phyloP scores from a whole-genome alignment of 1,140 invertebrate genomes.

The Heliconius melpomene region DNA sequence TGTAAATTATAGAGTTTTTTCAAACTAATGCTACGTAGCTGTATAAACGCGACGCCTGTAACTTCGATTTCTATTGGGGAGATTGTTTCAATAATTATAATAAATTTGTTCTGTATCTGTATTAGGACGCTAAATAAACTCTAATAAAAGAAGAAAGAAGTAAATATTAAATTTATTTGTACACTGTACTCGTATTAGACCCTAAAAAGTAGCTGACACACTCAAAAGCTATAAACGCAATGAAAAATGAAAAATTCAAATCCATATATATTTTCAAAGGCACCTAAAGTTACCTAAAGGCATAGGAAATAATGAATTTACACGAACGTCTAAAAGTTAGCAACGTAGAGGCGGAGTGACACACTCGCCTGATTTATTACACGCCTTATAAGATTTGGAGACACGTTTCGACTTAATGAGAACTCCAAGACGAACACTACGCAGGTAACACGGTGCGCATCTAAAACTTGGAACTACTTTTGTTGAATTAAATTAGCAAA shows the following conservation, averaged over 20 bases:
- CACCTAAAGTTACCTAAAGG: not conserved
- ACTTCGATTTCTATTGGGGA: too few relatives aligned
- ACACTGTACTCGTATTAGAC: too few relatives aligned
- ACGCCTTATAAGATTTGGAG: slow-evolving; percentile 24
- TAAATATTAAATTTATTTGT: too few relatives aligned
- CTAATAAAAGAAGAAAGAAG: too few relatives aligned
- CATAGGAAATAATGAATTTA: slow-evolving; percentile 23
- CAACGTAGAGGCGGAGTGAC: not conserved
- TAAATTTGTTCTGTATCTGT: too few relatives aligned
- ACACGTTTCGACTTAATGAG: slow-evolving; percentile 22
- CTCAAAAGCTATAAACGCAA: too few relatives aligned
- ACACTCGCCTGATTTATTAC: slow-evolving; percentile 31
- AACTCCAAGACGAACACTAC: not conserved
- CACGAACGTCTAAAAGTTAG: slow-evolving; percentile 27
- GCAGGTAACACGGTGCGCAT: not conserved
- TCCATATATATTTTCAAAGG: not conserved
- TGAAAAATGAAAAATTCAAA: not conserved
- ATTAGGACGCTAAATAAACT: too few relatives aligned
- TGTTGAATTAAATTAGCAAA: slow-evolving; percentile 7
- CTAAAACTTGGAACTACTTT: slow-evolving; percentile 9
- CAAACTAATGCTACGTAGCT: too few relatives aligned
- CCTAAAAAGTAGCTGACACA: too few relatives aligned
- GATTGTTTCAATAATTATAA: too few relatives aligned
- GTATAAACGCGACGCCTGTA: too few relatives aligned
- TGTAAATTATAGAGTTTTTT: not conserved